Conservation (phyloP, 2,888 invertebrate genomes). For the Pachymerium ferrugineum region DNA sequence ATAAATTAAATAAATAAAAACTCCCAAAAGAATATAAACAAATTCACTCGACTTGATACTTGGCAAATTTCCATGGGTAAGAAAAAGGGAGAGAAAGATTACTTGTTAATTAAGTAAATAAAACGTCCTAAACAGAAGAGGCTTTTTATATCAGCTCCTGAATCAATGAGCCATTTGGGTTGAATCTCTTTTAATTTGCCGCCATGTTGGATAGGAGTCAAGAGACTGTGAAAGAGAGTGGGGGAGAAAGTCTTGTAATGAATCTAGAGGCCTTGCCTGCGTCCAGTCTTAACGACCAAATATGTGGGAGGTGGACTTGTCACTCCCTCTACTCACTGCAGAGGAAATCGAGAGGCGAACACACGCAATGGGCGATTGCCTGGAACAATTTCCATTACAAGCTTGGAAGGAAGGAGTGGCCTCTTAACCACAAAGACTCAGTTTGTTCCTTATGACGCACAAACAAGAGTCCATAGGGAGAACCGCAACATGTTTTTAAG, state of each 20-base stretch:
- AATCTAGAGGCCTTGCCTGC: neutral
- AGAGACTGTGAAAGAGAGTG: neutral
- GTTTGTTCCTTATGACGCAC: no score
- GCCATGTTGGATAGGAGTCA: neutral
- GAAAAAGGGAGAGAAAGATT: neutral
- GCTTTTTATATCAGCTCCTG: neutral
- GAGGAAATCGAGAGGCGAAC: neutral
- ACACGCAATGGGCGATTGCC: constrained; percentile 3
- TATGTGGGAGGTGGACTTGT: neutral
- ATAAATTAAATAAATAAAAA: neutral
- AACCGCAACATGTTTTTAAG: neutral
- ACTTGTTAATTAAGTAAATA: constrained; percentile 13
- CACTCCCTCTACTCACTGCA: neutral
- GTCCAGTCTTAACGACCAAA: neutral
- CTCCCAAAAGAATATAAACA: neutral
- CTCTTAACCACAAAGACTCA: neutral
- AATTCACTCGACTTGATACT: neutral
- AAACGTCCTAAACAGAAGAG: neutral
- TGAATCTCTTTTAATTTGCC: constrained; percentile 13
- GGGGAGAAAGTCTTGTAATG: neutral
- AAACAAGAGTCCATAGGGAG: neutral
- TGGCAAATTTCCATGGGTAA: neutral
- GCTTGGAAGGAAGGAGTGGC: constrained; percentile 3
- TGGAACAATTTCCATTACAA: constrained; percentile 13
- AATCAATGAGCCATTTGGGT: constrained; percentile 13